Evolutionary conservation across 2,888 invertebrate genomes (phyloP), one percentile per base, ranked within the genome.

Genomic region (Matsumyia berberina): DNA sequence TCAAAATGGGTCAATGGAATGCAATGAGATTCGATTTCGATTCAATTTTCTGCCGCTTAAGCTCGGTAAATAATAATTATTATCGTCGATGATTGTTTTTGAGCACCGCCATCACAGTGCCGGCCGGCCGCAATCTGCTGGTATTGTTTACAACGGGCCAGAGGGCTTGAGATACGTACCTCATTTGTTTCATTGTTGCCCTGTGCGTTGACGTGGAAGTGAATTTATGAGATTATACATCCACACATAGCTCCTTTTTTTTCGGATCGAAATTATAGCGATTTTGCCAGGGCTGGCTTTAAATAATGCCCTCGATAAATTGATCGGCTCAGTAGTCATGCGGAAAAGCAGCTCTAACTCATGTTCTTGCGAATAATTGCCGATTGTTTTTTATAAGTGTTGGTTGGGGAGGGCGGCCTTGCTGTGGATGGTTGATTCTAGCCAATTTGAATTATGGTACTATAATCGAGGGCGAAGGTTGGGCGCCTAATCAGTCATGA

Each of bases 11-110:
- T 80, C 80, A 85, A 74, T 74, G 62, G 74, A 51, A 80, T 55
- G 53, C 67, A 73, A 62, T 64, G 49, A 42, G 70, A 74, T 80
- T 74, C 74, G 74, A 80, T 80, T 85, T 69, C 67, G 5, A 70
- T 80, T 85, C 85, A 74, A 85, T 85, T 85, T 80, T 85, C 85
- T 85, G 80, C 80, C 64, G 76, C 76, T 85, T 80, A 74, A 62
- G 80, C 53, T 66, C 66, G 35, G 85, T 85, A 80, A 85, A 85
- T 80, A 85, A 76, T 76, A 80, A 85, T 85, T 66, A 80, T 80
- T 66, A 39, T 57, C 12, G 67, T 70, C 51, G 69, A 58, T 76
- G 64, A 74, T 83, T 79, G 83, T 74, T 83, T 74, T 73, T 46
- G 53, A 72, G 53, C 53, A 77, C 64, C 60, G 29, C 1, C 53